Evolutionary conservation across 2,113 vertebrate species (phyloP), one percentile per base, ranked within the genome.

Genomic region (Phrynosoma platyrhinos): DNA sequence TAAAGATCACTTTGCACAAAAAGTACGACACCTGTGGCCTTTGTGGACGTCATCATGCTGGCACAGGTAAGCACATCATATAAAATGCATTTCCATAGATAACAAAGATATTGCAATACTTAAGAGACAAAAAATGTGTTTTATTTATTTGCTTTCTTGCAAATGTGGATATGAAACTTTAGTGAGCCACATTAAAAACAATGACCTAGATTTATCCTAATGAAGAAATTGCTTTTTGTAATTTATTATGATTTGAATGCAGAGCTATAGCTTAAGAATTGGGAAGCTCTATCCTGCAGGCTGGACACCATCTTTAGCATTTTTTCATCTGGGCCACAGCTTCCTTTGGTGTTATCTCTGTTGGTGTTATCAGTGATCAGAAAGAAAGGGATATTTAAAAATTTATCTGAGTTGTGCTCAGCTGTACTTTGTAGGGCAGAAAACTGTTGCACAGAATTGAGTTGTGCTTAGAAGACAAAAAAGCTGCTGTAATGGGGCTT

Each of bases 1-100:
- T 40, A 66, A 82, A 82, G 80, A 62, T 82, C 62, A 66, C 10
- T 40, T 9, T 82, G 7, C 80, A 82, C 40, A 82, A 66, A 82
- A 14, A 64, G 14, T 66, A 82, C 25, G 23, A 66, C 36, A 82
- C 80, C 36, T 82, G 80, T 40, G 80, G 80, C 12, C 80, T 82
- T 66, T 82, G 80, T 82, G 80, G 58, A 66, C 32, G 40, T 21
- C 64, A 10, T 12, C 58, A 27, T 32, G 62, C 32, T 40, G 40
- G 32, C 32, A 66, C 5, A 42, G 80, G 80, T 82, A 82, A 82
- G 58, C 25, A 25, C 32, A 18, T 27, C 23, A 10, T 66, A 82
- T 6, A 25, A 25, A 66, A 40, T 64, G 55, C 5, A 23, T 36
- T 32, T 12, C 52, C 14, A 23, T 12, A 25, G 32, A 23, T 81